Percentiles rank a stretch among this genome's conserved stretches.
These are phyloP conservation scores for Venusia cambrica DNA, from an alignment of 2,888 invertebrate genomes.

Conservation along the genomic window DNA sequence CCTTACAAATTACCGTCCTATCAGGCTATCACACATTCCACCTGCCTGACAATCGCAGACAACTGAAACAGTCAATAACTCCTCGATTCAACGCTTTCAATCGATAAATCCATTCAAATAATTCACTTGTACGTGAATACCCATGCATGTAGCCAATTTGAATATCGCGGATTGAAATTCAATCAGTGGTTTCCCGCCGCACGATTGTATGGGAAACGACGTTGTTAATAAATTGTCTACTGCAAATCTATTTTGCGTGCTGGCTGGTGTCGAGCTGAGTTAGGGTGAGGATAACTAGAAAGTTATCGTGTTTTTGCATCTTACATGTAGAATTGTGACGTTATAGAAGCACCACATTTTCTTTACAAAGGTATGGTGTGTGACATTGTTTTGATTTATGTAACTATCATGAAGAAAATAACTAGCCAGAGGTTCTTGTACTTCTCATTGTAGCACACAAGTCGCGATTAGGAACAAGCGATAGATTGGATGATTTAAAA, in stretches of 20 bases:
- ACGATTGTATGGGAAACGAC: constrained; percentile 17
- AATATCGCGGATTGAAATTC: constrained; percentile 24
- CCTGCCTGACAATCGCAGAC: constrained; percentile 10
- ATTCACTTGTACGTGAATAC: constrained; percentile 5
- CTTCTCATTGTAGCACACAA: too few species aligned
- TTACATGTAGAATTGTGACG: too few species aligned
- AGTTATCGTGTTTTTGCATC: too few species aligned
- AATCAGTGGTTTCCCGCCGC: constrained; percentile 16
- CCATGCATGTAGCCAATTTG: constrained; percentile 17
- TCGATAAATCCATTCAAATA: constrained; percentile 13
- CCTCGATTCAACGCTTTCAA: constrained; percentile 17
- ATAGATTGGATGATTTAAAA: too few species aligned
- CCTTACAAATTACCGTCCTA: constrained; percentile 13
- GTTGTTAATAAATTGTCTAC: constrained; percentile 12
- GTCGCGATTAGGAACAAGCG: too few species aligned
- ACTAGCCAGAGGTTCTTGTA: too few species aligned
- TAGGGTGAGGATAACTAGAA: not conserved
- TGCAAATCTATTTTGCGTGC: constrained; percentile 11
- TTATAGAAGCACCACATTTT: too few species aligned
- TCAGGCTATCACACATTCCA: constrained; percentile 16
- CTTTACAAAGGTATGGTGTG: too few species aligned
- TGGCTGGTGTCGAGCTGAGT: not conserved
- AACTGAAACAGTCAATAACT: constrained; percentile 19
- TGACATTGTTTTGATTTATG: too few species aligned
- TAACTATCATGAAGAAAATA: too few species aligned